These are phyloP conservation scores for Mayetiola destructor DNA, from an alignment of 2,888 invertebrate genomes.

Conservation along the genomic window DNA sequence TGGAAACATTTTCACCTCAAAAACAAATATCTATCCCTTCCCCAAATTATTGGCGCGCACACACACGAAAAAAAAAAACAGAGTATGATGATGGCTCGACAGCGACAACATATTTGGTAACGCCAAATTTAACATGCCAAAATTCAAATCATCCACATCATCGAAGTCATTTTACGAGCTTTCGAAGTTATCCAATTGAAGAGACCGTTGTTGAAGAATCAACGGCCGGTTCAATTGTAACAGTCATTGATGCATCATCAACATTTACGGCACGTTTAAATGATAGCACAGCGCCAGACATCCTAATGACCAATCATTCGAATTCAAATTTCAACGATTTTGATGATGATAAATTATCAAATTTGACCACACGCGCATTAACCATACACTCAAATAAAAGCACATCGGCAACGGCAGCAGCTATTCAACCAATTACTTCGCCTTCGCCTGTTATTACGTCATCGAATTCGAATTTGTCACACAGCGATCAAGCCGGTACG, in stretches of 20 bases:
- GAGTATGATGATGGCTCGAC: not conserved
- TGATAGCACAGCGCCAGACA: not conserved
- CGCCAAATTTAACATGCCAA: not conserved
- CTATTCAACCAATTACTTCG: not conserved
- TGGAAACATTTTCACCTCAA: too few relatives aligned
- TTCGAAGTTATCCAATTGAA: not conserved
- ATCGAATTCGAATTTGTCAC: not conserved
- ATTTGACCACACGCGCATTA: not conserved
- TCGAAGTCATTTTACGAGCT: not conserved
- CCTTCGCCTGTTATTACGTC: too few relatives aligned
- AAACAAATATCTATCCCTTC: too few relatives aligned
- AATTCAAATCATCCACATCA: conserved; percentile 1
- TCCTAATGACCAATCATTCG: not conserved
- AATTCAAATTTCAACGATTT: not conserved
- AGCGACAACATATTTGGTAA: conserved; percentile 1
- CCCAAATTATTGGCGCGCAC: not conserved
- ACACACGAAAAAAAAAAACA: too few relatives aligned
- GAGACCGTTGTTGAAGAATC: conserved; percentile 9
- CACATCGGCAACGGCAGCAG: not conserved
- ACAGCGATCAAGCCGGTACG: conserved; percentile 2
- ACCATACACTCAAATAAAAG: not conserved
- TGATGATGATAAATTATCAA: not conserved
- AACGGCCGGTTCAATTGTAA: conserved; percentile 2
- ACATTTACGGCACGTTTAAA: not conserved
- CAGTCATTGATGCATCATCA: not conserved